These are phyloP conservation scores for Lasioglossum lativentre DNA, from an alignment of 2,888 invertebrate genomes.

Conservation along the genomic window DNA sequence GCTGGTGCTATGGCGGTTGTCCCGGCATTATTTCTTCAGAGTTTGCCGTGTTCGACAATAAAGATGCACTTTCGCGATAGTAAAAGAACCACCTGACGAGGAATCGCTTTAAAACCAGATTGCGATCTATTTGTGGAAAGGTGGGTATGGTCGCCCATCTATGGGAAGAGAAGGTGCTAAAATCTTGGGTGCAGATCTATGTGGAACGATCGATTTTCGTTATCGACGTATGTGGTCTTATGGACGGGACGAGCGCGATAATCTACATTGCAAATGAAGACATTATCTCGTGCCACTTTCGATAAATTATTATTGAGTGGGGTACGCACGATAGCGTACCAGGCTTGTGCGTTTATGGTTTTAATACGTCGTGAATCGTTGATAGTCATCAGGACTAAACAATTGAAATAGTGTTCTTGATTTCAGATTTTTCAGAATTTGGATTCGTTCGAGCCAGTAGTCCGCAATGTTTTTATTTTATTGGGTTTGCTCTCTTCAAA, in stretches of 20 bases:
- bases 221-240: background rate
- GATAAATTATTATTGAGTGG: slow-evolving; percentile 18
- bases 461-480: background rate
- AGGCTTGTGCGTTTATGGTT: slow-evolving; percentile 9
- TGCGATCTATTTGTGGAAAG: slow-evolving; percentile 15
- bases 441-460: no score
- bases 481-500: background rate
- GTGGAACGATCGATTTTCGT: background rate
- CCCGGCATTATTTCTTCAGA: slow-evolving; percentile 62
- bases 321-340: background rate
- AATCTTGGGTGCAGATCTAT: background rate
- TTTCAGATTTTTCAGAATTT: no score
- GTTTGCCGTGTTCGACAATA: slow-evolving; percentile 46
- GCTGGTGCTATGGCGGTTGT: slow-evolving; percentile 46
- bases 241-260: background rate
- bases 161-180: background rate
- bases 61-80: slow-evolving; percentile 57
- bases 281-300: slow-evolving; percentile 36
- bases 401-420: no score
- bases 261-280: slow-evolving; percentile 42
- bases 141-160: background rate
- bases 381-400: background rate
- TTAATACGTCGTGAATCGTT: background rate
- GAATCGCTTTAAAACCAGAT: slow-evolving; percentile 22
- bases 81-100: slow-evolving; percentile 38